Evolutionary conservation across 2,113 vertebrate species (phyloP).

Genomic region (Hemibates koningsi): DNA sequence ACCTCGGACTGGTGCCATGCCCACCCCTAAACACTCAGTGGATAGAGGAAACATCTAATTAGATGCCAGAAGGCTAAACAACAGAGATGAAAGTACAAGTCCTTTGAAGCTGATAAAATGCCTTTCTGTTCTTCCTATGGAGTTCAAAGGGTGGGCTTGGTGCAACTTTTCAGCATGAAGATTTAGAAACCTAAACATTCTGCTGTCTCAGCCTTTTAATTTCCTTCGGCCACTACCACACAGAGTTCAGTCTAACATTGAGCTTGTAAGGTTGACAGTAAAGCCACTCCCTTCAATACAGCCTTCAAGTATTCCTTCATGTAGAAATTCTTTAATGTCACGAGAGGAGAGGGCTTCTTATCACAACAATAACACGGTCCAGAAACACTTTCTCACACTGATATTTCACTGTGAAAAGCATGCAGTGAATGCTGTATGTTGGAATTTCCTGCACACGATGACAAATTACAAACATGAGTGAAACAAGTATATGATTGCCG

Average conservation of each 20-base stretch:
- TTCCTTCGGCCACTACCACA: slow-evolving; percentile 27
- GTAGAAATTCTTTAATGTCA: slow-evolving; percentile 17
- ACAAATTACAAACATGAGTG: background rate
- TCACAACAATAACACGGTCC: background rate
- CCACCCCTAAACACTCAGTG: slow-evolving; percentile 28
- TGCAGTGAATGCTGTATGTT: background rate
- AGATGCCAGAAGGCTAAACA: slow-evolving; percentile 50
- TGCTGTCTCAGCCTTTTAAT: slow-evolving; percentile 49
- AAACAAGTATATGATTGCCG: background rate
- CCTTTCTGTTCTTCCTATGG: slow-evolving; percentile 17
- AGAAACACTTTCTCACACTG: background rate
- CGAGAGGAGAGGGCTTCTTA: slow-evolving; percentile 7
- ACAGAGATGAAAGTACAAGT: slow-evolving; percentile 37
- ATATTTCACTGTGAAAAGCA: background rate
- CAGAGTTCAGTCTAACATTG: background rate
- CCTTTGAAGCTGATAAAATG: slow-evolving; percentile 56
- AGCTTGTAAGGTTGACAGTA: background rate
- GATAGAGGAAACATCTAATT: slow-evolving; percentile 59
- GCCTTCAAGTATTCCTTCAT: background rate
- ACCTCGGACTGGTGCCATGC: slow-evolving; percentile 46
- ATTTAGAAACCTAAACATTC: slow-evolving; percentile 43
- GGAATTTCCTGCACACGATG: background rate
- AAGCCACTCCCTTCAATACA: slow-evolving; percentile 50
- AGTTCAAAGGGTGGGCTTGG: slow-evolving; percentile 36
- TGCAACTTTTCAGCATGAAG: slow-evolving; percentile 4